phyloP scores from a whole-genome alignment of 1,140 invertebrate species.

The Notospermus geniculatus region DNA sequence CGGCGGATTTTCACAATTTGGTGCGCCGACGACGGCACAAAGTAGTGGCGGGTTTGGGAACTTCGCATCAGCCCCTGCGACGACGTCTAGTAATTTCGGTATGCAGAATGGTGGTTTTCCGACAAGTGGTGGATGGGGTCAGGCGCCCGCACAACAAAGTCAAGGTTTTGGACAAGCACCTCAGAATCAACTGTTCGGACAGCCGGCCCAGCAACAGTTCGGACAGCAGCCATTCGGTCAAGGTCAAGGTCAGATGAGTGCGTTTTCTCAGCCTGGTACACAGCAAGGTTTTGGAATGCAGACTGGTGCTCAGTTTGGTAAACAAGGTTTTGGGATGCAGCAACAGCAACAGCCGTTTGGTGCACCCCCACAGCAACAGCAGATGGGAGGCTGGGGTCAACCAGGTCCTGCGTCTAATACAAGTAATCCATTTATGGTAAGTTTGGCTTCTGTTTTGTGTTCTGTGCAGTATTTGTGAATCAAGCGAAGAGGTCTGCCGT shows the following conservation, averaged over 20 bases:
- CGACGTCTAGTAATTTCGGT: conserved; percentile 8
- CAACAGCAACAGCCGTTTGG: background rate
- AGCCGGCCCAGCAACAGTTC: conserved; percentile 1
- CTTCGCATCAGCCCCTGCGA: background rate
- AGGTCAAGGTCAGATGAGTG: no score
- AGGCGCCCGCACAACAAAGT: background rate
- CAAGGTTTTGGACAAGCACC: conserved; percentile 5
- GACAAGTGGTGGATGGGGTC: conserved; percentile 7
- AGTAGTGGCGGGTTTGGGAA: conserved; percentile 9
- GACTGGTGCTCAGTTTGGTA: conserved; percentile 5
- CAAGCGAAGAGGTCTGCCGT: no score
- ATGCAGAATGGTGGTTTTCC: conserved; percentile 27
- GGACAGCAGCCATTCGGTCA: conserved; percentile 6
- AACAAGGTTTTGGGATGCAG: conserved; percentile 9
- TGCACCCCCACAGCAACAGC: background rate
- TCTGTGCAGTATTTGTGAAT: no score
- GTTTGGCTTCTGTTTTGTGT: no score
- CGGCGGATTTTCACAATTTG: conserved; percentile 19
- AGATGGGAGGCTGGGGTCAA: background rate
- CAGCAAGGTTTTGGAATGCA: conserved; percentile 25
- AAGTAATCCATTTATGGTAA: conserved; percentile 39
- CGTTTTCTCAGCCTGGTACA: background rate
- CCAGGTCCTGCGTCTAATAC: conserved; percentile 19
- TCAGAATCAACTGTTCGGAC: no score
- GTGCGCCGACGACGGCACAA: background rate